A percentile compares a stretch with the other conserved stretches of the same genome.
phyloP scores from a whole-genome alignment of 2,888 invertebrate genomes.

The Sarcophaga variegata region DNA sequence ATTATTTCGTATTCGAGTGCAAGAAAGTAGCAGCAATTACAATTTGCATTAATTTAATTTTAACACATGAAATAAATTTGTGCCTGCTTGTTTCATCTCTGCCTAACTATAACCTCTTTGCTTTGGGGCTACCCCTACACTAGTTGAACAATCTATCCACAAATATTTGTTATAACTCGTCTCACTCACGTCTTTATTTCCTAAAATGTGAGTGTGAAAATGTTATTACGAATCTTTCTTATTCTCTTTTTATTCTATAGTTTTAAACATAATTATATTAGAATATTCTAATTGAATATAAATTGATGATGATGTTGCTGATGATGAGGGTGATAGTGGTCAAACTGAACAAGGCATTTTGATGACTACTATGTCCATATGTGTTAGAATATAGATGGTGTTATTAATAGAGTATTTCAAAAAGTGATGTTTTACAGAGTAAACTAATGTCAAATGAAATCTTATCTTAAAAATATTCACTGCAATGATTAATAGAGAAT shows the following conservation, averaged over 20 bases:
- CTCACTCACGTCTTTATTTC: not conserved
- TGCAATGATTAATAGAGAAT: too few species aligned
- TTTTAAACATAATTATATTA: conserved; percentile 16
- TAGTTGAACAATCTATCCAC: too few species aligned
- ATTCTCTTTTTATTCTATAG: not conserved
- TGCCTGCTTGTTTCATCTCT: conserved; percentile 20
- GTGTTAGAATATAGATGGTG: not conserved
- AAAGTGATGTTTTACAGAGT: not conserved
- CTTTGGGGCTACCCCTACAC: too few species aligned
- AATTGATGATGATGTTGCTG: conserved; percentile 1
- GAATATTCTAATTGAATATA: conserved; percentile 27
- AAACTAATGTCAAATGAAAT: too few species aligned
- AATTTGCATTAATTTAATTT: conserved; percentile 63
- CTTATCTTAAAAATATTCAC: too few species aligned
- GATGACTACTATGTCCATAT: conserved; percentile 2
- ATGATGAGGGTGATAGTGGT: not conserved
- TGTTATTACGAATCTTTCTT: not conserved
- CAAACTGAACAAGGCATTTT: not conserved
- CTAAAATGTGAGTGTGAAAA: not conserved
- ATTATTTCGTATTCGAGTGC: conserved; percentile 15
- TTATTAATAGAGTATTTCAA: conserved; percentile 10
- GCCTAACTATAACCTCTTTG: not conserved
- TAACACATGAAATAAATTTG: conserved; percentile 35
- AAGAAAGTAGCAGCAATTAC: conserved; percentile 58
- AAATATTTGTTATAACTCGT: not conserved